Percentiles rank a stretch among this genome's conserved stretches.
phyloP scores from a whole-genome alignment of 2,797 vertebrate species.

The Notolepis coatsorum region DNA sequence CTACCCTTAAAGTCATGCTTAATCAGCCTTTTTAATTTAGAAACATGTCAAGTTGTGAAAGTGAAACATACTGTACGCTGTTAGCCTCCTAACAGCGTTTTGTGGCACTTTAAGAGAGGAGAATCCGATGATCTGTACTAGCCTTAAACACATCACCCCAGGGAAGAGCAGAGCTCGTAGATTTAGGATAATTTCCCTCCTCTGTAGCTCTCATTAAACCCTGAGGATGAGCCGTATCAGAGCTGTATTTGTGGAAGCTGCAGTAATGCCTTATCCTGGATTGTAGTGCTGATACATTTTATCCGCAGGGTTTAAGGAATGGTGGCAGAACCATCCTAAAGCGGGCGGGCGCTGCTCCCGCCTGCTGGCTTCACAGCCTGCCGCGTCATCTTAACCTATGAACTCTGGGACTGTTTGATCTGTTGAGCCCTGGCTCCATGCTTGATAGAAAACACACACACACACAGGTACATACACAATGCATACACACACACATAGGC shows the following conservation, averaged over 20 bases:
- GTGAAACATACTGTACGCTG: too few relatives aligned
- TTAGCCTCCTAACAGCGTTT: too few relatives aligned
- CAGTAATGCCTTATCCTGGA: constrained; percentile 35
- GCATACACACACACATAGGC: background rate
- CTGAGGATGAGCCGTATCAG: constrained; percentile 23
- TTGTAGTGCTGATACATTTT: constrained; percentile 42
- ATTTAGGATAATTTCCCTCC: too few relatives aligned
- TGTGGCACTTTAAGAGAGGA: too few relatives aligned
- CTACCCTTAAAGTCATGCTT: too few relatives aligned
- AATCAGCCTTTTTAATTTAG: too few relatives aligned
- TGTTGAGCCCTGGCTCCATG: background rate
- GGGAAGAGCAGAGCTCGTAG: too few relatives aligned
- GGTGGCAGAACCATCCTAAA: constrained; percentile 25
- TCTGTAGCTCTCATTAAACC: background rate
- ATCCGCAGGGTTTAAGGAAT: constrained; percentile 44
- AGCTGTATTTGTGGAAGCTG: constrained; percentile 40
- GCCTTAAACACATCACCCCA: too few relatives aligned
- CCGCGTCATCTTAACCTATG: constrained; percentile 34
- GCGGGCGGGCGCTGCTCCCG: constrained; percentile 1
- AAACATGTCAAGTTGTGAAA: too few relatives aligned
- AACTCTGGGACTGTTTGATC: constrained; percentile 31
- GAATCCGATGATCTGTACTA: too few relatives aligned
- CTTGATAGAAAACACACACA: background rate
- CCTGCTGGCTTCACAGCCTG: constrained; percentile 37
- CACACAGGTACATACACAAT: background rate